A percentile compares a stretch with the other conserved stretches of the same genome.
phyloP scores from a whole-genome alignment of 1,140 invertebrate genomes.

The Thaumatotibia leucotreta region DNA sequence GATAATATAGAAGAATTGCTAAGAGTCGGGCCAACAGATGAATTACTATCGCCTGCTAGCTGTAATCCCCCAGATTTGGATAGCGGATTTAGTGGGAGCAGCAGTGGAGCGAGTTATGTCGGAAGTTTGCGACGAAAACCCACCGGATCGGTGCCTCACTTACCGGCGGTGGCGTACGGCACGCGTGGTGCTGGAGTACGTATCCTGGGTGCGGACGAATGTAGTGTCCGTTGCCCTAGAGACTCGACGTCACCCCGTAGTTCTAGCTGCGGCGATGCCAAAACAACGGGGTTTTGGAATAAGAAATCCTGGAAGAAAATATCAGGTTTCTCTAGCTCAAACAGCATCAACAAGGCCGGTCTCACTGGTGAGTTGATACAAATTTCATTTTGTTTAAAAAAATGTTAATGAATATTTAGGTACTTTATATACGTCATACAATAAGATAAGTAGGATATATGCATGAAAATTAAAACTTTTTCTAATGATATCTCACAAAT shows the following conservation, averaged over 20 bases:
- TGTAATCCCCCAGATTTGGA: conserved; percentile 84
- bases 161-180: conserved; percentile 74
- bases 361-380: conserved; percentile 75
- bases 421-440: not conserved
- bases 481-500: not conserved
- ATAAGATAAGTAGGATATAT: not conserved
- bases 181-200: conserved; percentile 63
- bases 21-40: conserved; percentile 83
- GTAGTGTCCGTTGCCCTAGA: conserved; percentile 50
- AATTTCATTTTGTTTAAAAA: too few relatives aligned
- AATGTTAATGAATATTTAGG: not conserved
- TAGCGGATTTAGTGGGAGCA: conserved; percentile 88
- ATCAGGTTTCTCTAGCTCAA: conserved; percentile 82
- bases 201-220: conserved; percentile 63
- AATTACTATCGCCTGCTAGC: conserved; percentile 81
- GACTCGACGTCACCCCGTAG: conserved; percentile 58
- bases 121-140: conserved; percentile 79
- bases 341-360: conserved; percentile 80
- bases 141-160: conserved; percentile 71
- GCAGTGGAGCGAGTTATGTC: conserved; percentile 86
- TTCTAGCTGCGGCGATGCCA: conserved; percentile 72
- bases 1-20: conserved; percentile 81
- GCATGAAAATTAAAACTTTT: not conserved
- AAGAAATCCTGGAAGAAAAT: conserved; percentile 87
- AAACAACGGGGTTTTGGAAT: conserved; percentile 80